phyloP scores from a whole-genome alignment of 2,888 invertebrate species.

The Aspidiotus rigidus region DNA sequence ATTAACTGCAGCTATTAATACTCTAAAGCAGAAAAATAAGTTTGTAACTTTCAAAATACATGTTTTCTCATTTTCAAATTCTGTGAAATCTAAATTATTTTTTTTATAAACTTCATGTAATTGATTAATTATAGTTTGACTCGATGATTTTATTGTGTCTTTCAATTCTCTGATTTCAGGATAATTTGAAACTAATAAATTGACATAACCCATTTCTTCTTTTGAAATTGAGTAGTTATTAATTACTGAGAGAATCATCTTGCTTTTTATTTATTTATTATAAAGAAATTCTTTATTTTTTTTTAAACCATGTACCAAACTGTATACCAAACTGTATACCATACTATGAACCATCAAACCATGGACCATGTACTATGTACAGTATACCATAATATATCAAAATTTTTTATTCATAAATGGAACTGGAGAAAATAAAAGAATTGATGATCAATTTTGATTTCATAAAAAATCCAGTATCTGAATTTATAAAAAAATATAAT shows the following conservation, averaged over 20 bases:
- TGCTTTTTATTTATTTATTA: slow-evolving; percentile 1
- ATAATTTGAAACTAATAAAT: background rate
- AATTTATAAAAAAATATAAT: slow-evolving; percentile 2
- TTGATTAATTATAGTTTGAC: slow-evolving; percentile 4
- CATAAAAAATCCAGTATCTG: slow-evolving; percentile 4
- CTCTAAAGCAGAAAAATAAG: slow-evolving; percentile 1
- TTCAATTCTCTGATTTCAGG: background rate
- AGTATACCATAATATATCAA: background rate
- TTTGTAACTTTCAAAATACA: slow-evolving; percentile 4
- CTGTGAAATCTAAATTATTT: slow-evolving; percentile 2
- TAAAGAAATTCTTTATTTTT: background rate
- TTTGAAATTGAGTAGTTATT: slow-evolving; percentile 4
- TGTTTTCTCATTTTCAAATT: slow-evolving; percentile 4
- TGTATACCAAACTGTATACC: background rate
- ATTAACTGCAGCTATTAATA: slow-evolving; percentile 3
- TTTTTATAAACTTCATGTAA: slow-evolving; percentile 1
- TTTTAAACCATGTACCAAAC: slow-evolving; percentile 1
- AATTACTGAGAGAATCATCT: background rate
- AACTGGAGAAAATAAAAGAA: slow-evolving; percentile 4
- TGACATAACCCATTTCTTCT: slow-evolving; percentile 4
- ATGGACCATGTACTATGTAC: slow-evolving; percentile 4
- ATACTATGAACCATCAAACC: background rate
- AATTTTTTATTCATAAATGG: slow-evolving; percentile 5
- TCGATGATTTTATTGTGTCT: background rate
- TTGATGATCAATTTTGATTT: slow-evolving; percentile 4